phyloP scores from a whole-genome alignment of 2,888 invertebrate genomes.

The Timandra comae region DNA sequence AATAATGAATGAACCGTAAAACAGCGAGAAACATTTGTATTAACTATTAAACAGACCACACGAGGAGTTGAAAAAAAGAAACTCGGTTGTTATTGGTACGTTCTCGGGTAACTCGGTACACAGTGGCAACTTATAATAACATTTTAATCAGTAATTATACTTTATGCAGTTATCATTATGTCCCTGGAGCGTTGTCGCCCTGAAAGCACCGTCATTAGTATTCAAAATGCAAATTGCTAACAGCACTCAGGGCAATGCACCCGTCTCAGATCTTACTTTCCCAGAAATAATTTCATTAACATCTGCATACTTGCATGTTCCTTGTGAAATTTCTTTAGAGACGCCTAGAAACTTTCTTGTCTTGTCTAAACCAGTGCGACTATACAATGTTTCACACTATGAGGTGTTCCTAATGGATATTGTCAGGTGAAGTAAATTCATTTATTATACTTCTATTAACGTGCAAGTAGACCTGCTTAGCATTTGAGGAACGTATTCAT shows the following conservation, averaged over 20 bases:
- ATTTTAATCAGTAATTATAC: slow-evolving; percentile 47
- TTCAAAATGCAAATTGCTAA: slow-evolving; percentile 71
- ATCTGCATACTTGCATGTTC: slow-evolving; percentile 57
- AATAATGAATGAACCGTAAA: no score
- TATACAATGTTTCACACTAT: slow-evolving; percentile 3
- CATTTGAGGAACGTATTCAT: no score
- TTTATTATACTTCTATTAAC: no score
- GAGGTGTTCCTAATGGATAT: background rate
- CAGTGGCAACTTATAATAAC: slow-evolving; percentile 17
- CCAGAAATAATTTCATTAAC: slow-evolving; percentile 73
- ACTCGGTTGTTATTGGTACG: background rate
- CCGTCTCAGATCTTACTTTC: slow-evolving; percentile 67
- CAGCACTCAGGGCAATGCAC: slow-evolving; percentile 62
- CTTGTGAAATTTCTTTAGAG: slow-evolving; percentile 50
- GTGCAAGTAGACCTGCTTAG: no score
- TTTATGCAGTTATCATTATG: slow-evolving; percentile 47
- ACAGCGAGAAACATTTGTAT: no score
- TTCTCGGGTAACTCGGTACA: background rate
- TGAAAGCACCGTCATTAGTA: slow-evolving; percentile 61
- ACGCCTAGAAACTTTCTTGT: slow-evolving; percentile 33
- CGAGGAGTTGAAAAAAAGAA: no score
- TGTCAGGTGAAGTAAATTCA: background rate
- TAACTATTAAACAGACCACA: no score
- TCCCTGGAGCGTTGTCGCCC: slow-evolving; percentile 44
- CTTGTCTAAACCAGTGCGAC: slow-evolving; percentile 21